Conservation (phyloP, 92 coral and sea anemone species). For the Muricea muricata region DNA sequence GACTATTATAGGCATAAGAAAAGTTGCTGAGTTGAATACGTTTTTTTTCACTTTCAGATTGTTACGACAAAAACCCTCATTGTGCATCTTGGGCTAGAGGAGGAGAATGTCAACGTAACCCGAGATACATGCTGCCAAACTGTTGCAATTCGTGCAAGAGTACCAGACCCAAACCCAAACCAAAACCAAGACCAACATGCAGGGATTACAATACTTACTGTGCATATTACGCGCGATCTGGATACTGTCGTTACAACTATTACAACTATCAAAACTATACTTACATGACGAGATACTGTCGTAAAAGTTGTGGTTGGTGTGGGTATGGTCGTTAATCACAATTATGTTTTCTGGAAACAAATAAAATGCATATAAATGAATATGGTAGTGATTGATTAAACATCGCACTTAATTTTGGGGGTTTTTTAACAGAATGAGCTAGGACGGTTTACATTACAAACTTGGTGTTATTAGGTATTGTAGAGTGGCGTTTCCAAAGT, state of each 20-base stretch:
- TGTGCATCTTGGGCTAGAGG: neutral
- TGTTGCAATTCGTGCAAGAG: neutral
- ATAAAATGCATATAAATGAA: no score
- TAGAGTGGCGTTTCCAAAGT: no score
- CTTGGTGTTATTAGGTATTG: no score
- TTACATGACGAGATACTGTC: neutral
- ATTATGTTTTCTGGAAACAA: no score
- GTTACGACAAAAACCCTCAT: neutral
- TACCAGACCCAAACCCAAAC: neutral
- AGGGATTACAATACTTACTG: conserved; percentile 60
- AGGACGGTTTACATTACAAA: no score
- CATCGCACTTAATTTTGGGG: no score
- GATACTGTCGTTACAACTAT: conserved; percentile 66
- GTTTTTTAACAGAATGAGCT: no score
- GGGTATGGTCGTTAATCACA: no score
- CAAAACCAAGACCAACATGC: conserved; percentile 49
- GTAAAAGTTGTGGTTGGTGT: conserved; percentile 1
- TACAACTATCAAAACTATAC: neutral
- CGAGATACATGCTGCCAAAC: neutral
- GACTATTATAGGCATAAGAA: no score
- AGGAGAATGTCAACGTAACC: conserved; percentile 24
- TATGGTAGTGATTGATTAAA: no score
- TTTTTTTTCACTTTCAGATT: neutral
- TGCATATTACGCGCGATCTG: conserved; percentile 63
- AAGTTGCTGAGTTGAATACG: no score